Evolutionary conservation across 1,140 invertebrate species (phyloP).

Genomic region (Panonychus citri): DNA sequence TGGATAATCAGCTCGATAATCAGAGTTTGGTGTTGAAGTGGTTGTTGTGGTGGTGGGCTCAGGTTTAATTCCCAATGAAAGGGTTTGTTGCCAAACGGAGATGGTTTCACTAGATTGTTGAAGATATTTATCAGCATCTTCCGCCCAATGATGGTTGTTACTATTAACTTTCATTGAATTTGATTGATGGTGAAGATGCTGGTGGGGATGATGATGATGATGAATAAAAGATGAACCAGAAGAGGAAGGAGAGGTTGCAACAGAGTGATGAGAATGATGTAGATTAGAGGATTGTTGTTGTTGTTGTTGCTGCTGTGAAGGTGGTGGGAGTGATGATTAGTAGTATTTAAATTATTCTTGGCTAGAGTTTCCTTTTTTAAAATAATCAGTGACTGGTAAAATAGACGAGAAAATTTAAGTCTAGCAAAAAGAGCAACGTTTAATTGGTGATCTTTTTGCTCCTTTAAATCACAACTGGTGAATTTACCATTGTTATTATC

Average conservation of each 20-base stretch:
- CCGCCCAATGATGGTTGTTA: constrained; percentile 18
- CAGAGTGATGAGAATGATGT: too few relatives aligned
- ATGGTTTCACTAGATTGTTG: constrained; percentile 50
- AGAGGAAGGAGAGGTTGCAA: too few relatives aligned
- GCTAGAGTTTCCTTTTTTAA: constrained; percentile 1
- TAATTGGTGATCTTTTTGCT: not conserved
- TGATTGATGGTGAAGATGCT: not conserved
- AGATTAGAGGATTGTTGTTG: too few relatives aligned
- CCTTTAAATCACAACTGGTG: not conserved
- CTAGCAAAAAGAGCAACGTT: constrained; percentile 12
- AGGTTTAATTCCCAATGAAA: constrained; percentile 45
- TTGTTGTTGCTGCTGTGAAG: not conserved
- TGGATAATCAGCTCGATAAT: constrained; percentile 20
- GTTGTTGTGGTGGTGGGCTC: constrained; percentile 18
- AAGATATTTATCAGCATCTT: constrained; percentile 26
- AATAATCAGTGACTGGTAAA: constrained; percentile 18
- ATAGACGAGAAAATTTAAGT: constrained; percentile 16
- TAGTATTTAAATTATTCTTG: not conserved
- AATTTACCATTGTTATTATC: not conserved
- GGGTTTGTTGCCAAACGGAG: constrained; percentile 48
- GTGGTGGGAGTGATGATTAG: too few relatives aligned
- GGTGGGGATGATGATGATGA: too few relatives aligned
- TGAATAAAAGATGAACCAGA: too few relatives aligned
- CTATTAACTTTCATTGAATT: not conserved
- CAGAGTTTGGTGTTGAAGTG: not conserved